Percentiles rank a stretch among this genome's conserved stretches.
These are phyloP conservation scores for Sapayoa aenigma DNA, from an alignment of 2,113 vertebrate genomes.

Conservation along the genomic window DNA sequence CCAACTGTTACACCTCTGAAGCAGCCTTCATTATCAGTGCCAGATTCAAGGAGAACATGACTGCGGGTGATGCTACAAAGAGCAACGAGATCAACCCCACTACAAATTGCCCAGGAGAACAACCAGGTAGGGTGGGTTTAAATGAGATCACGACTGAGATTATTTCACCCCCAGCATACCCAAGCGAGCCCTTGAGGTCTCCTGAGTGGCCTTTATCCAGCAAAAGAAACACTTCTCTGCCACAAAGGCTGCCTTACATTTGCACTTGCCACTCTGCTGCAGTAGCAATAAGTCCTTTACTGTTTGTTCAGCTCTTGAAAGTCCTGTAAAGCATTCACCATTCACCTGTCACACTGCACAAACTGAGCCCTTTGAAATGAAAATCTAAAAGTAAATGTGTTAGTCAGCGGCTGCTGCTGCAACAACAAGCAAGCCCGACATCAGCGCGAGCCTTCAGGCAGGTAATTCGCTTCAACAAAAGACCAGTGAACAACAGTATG, in stretches of 20 bases:
- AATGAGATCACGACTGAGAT: not conserved
- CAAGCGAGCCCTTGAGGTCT: not conserved
- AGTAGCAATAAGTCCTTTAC: constrained; percentile 33
- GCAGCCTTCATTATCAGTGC: not conserved
- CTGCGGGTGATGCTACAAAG: not conserved
- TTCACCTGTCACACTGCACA: constrained; percentile 55
- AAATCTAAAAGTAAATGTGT: constrained; percentile 48
- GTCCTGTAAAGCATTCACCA: constrained; percentile 50
- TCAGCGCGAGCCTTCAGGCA: constrained; percentile 64
- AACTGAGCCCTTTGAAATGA: constrained; percentile 63
- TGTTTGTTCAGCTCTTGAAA: constrained; percentile 64
- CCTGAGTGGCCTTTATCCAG: not conserved
- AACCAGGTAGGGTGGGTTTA: not conserved
- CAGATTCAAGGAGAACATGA: not conserved
- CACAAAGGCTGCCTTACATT: constrained; percentile 12
- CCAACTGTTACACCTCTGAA: constrained; percentile 42
- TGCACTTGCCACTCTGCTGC: not conserved
- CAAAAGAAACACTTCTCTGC: not conserved
- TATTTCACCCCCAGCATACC: not conserved
- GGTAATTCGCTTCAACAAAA: constrained; percentile 61
- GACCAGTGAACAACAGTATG: constrained; percentile 66
- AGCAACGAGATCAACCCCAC: not conserved
- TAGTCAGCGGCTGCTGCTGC: constrained; percentile 9
- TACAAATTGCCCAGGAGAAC: constrained; percentile 35
- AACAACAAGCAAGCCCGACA: constrained; percentile 3